Evolutionary conservation across 2,113 vertebrate genomes (phyloP).

Genomic region (Halichoerus grypus): DNA sequence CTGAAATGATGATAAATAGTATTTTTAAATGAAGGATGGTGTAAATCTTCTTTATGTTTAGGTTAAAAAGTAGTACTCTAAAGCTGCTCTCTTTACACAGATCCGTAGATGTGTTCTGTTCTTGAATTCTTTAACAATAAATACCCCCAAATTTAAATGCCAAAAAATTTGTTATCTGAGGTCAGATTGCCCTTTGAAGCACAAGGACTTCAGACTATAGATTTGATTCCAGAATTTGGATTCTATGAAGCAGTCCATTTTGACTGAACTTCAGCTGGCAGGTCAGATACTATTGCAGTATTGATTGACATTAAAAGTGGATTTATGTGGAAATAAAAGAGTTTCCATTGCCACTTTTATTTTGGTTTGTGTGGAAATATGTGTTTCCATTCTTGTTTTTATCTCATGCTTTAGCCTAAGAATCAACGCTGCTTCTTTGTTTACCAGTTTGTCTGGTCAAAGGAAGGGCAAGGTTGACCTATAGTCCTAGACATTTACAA

Average conservation of each 20-base stretch:
- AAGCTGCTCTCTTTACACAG: slow-evolving; percentile 12
- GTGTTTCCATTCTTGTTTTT: slow-evolving; percentile 41
- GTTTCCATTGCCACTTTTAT: slow-evolving; percentile 51
- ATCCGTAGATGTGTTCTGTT: background rate
- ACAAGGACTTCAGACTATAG: background rate
- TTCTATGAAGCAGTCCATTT: background rate
- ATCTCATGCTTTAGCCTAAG: background rate
- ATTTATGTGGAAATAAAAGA: background rate
- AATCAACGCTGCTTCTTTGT: background rate
- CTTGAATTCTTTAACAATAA: slow-evolving; percentile 34
- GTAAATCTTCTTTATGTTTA: slow-evolving; percentile 8
- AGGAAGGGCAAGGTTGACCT: background rate
- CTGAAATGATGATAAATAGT: slow-evolving; percentile 19
- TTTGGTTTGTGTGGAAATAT: background rate
- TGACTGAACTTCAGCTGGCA: background rate
- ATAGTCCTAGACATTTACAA: background rate
- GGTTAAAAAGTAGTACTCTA: background rate
- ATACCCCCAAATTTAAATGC: background rate
- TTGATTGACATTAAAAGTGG: background rate
- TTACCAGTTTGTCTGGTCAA: background rate
- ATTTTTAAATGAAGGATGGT: background rate
- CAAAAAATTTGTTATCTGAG: background rate
- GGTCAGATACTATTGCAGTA: background rate
- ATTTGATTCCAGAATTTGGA: background rate
- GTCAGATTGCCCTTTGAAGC: slow-evolving; percentile 15